Base-by-base conservation (phyloP, 2,888 invertebrate genomes). In the Ptychoptera contaminata region DNA sequence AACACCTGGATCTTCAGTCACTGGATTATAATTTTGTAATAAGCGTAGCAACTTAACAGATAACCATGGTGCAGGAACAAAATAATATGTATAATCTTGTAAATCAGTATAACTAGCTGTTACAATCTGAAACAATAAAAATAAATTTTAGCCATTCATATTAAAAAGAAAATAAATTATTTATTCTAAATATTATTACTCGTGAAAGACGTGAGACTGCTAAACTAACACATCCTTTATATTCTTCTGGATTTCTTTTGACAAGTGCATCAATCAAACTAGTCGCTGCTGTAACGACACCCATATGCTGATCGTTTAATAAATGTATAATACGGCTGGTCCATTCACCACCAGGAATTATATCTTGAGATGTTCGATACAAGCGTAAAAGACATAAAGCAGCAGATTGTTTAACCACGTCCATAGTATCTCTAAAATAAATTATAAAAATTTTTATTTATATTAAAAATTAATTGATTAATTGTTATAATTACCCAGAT, bases 11-110 rank as follows among this genome's bases (percentile, higher is more conserved):
- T 98, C 97, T 60, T 94, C 93, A 54, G 77, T 72, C 55, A 97
- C 96, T 15, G 97, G 96, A 51, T 94, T 94, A 60, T 98, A 99
- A 65, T 98, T 97, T 68, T 99, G 98, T 52, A 98, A 71, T 49
- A 99, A 73, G 55, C 97, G 77, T 50, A 98, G 70, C 46, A 99
- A 70, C 68, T 99, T 99, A 14, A 99, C 96, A 47, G 96, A 97
- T 32, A 99, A 76, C 98, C 98, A 99, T 12, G 98, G 98, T n/a
- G 97, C 98, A 53, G 98, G 97, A 49, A 99, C 97, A 74, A 99
- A 99, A 65, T 98, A 99, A 67, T 99, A 99, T 4, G 98, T 98
- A 64, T 99, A 99, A 69, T 99, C 98, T 72, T 98, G 97, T 52
- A 98, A 76, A 70, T 98, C 98, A 53, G 96, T 97, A 61, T 98